These are phyloP conservation scores for Salvelinus namaycush DNA, from an alignment of 2,113 vertebrate genomes.

Conservation along the genomic window DNA sequence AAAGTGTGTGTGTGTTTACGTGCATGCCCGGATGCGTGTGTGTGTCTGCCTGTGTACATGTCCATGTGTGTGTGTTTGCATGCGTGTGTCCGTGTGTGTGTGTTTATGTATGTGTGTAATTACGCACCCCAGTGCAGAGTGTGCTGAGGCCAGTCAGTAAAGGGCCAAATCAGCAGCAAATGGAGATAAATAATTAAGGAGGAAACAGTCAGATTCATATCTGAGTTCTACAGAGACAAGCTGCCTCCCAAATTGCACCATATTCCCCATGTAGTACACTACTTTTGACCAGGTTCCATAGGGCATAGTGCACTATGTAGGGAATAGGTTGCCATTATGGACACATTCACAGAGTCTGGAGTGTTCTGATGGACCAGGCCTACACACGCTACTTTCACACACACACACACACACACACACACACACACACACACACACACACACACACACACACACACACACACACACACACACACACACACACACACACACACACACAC, in stretches of 20 bases:
- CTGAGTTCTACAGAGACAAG: slow-evolving; percentile 8
- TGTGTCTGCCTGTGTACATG: too few relatives aligned
- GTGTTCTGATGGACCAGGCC: too few relatives aligned
- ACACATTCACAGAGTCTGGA: background rate
- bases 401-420: too few relatives aligned
- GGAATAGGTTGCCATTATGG: background rate
- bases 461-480: too few relatives aligned
- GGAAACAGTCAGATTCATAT: slow-evolving; percentile 29
- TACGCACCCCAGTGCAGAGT: slow-evolving; percentile 28
- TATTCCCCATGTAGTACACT: background rate
- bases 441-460: too few relatives aligned
- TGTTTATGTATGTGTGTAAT: background rate
- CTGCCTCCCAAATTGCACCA: background rate
- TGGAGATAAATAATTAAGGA: slow-evolving; percentile 55
- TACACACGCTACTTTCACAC: too few relatives aligned
- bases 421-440: too few relatives aligned
- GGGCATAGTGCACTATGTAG: background rate
- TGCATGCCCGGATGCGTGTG: background rate
- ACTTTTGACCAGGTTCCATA: background rate
- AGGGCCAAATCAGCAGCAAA: slow-evolving; percentile 54
- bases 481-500: too few relatives aligned
- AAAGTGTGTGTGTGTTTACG: slow-evolving; percentile 3
- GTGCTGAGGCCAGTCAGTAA: slow-evolving; percentile 42
- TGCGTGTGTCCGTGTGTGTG: background rate
- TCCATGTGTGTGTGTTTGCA: background rate